phyloP scores from a whole-genome alignment of 1,140 invertebrate genomes.

The Aphidius gifuensis region DNA sequence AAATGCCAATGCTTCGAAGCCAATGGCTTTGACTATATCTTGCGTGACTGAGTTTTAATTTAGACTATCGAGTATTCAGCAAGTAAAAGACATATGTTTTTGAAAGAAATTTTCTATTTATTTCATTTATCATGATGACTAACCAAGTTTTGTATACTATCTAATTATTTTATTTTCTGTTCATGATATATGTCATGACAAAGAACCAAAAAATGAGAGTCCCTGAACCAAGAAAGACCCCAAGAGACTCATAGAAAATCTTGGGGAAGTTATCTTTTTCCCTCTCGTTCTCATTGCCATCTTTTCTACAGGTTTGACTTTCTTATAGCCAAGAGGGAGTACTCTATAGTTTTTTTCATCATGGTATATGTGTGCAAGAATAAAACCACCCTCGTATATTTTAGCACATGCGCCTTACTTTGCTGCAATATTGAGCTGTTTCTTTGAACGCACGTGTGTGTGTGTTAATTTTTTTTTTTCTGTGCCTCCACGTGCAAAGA shows the following conservation, averaged over 20 bases:
- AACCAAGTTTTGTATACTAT: too few species aligned
- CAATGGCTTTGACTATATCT: background rate
- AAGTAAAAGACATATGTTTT: too few species aligned
- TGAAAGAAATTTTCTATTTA: background rate
- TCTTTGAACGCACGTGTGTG: too few species aligned
- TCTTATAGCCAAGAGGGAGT: background rate
- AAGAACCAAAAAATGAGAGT: constrained; percentile 38
- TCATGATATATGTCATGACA: background rate
- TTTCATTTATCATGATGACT: too few species aligned
- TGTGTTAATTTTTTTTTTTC: too few species aligned
- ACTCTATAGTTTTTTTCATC: background rate
- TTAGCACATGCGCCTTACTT: too few species aligned
- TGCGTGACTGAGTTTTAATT: constrained; percentile 14
- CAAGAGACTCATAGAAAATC: constrained; percentile 36
- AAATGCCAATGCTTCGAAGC: background rate
- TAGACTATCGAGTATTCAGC: constrained; percentile 6
- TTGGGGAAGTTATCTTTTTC: constrained; percentile 10
- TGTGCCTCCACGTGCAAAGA: background rate
- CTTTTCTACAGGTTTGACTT: constrained; percentile 4
- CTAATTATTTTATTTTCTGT: too few species aligned
- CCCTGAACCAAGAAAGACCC: constrained; percentile 32
- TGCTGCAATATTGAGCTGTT: too few species aligned
- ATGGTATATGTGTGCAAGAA: too few species aligned
- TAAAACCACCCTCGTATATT: too few species aligned
- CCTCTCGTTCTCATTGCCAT: background rate